Conservation (phyloP, 2,888 invertebrate species). For the Laspeyria flexula region DNA sequence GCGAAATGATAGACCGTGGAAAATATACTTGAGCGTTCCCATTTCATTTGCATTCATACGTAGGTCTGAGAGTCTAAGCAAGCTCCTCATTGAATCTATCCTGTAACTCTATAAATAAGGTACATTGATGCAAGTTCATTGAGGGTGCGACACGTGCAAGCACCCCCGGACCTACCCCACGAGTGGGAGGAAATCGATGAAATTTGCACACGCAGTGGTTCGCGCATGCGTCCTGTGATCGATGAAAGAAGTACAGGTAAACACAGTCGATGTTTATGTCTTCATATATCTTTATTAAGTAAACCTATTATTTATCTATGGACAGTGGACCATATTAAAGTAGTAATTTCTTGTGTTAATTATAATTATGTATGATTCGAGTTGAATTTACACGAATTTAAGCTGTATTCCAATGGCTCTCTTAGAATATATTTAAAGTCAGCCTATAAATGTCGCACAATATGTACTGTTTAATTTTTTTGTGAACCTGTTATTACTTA, state of each 20-base stretch:
- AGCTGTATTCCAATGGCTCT: too few species aligned
- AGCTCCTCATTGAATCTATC: conserved; percentile 2
- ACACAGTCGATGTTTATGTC: conserved; percentile 31
- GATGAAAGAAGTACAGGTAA: conserved; percentile 48
- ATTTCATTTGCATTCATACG: too few species aligned
- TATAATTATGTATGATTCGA: too few species aligned
- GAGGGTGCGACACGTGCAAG: conserved; percentile 59
- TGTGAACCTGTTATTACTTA: too few species aligned
- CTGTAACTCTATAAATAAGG: conserved; percentile 9
- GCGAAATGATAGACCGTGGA: too few species aligned
- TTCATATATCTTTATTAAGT: neutral
- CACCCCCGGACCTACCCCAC: conserved; percentile 75
- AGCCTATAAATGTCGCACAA: too few species aligned
- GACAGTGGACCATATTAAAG: too few species aligned
- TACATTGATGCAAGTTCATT: conserved; percentile 54
- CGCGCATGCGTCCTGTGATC: conserved; percentile 61
- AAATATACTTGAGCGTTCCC: too few species aligned
- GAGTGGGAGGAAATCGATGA: conserved; percentile 73
- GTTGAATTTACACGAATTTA: too few species aligned
- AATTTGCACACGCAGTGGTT: conserved; percentile 60
- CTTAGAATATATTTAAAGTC: too few species aligned
- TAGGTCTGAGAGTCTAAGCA: neutral
- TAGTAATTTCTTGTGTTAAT: too few species aligned
- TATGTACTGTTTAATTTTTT: too few species aligned
- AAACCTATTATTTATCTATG: neutral